phyloP scores from a whole-genome alignment of 1,140 invertebrate species.

The Rhizoglyphus robini region DNA sequence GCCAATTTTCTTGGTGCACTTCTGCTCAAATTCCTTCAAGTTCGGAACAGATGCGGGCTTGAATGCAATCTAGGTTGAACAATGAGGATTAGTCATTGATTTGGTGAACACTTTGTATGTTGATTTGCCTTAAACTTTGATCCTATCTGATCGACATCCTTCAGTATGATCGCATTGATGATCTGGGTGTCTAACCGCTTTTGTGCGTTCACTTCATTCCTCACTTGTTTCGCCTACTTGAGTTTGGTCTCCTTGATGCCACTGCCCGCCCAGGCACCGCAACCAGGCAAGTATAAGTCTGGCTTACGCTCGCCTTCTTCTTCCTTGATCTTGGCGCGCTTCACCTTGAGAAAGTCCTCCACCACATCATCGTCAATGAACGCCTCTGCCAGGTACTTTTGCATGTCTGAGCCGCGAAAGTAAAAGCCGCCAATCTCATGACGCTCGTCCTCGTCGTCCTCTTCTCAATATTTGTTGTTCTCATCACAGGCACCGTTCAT shows the following conservation, averaged over 20 bases:
- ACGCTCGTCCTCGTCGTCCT: constrained; percentile 39
- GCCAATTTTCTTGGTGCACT: constrained; percentile 69
- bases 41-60: constrained; percentile 77
- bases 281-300: constrained; percentile 63
- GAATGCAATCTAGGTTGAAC: constrained; percentile 63
- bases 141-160: constrained; percentile 55
- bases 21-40: constrained; percentile 75
- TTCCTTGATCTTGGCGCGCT: constrained; percentile 47
- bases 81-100: no score
- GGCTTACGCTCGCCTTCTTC: constrained; percentile 50
- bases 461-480: no score
- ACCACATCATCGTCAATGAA: constrained; percentile 81
- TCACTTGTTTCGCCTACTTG: constrained; percentile 38
- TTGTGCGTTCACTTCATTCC: constrained; percentile 35
- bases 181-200: constrained; percentile 53
- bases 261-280: constrained; percentile 83
- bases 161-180: constrained; percentile 62
- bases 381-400: constrained; percentile 61
- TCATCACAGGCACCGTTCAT: no score
- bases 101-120: no score
- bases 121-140: no score
- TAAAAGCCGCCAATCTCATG: constrained; percentile 40
- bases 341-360: constrained; percentile 64
- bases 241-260: constrained; percentile 50
- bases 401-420: constrained; percentile 40